Base-by-base conservation (phyloP, 2,888 invertebrate species). In the Amorpha juglandis region DNA sequence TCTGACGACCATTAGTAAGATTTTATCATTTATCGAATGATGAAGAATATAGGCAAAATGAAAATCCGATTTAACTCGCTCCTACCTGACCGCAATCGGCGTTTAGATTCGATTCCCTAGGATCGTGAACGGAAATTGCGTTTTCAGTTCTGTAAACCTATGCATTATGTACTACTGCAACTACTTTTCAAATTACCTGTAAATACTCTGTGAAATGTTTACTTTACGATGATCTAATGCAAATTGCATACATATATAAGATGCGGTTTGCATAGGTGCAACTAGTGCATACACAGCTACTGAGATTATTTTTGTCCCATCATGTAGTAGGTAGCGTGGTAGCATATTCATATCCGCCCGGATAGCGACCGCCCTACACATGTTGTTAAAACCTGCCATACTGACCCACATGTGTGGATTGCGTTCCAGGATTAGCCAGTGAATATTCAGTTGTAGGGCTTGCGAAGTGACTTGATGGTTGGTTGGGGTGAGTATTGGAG, bases 11-110 rank as follows among this genome's bases (percentile, higher is more conserved):
- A n/a, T 38, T 68, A 47, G 48, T 48, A 42, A 27, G 38, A 66
- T 70, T 70, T 71, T 66, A 73, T 72, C 71, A 74, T 73, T 73
- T 70, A 71, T 70, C 67, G 65, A 71, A 68, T 64, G 42, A 64
- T 62, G 70, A 75, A 73, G 71, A 74, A 74, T 70, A 68, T 73
- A 71, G 69, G 72, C 70, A 74, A 73, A 86, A 84, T 83, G 83
- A 84, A 90, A 90, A 90, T 89, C 81, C 80, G 85, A 89, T 91
- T 90, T 83, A 85, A 86, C 80, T 82, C 81, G 78, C 78, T 83
- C 84, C 82, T 84, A 87, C 84, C 89, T 86, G 80, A 82, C 90
- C 90, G 87, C 90, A 90, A 90, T 90, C 87, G 88, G 71, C 83
- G 82, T 79, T 83, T 83, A 81, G 85, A 89, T 89, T 88, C 90